Evolutionary conservation across 2,888 invertebrate species (phyloP).

Genomic region (Parochlus steinenii): DNA sequence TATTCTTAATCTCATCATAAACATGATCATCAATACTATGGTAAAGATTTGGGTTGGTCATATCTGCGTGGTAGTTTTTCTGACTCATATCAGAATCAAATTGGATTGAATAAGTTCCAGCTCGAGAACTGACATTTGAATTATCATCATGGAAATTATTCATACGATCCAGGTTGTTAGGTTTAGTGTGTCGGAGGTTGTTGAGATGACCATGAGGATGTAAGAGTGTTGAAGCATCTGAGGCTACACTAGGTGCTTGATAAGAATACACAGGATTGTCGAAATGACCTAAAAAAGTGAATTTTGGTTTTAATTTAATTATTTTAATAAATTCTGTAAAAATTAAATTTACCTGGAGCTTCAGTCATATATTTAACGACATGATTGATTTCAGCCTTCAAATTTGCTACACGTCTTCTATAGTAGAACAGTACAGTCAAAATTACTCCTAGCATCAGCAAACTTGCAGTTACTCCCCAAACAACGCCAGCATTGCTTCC

Average conservation of each 20-base stretch:
- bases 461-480: conserved; percentile 44
- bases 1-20: conserved; percentile 79
- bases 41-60: conserved; percentile 69
- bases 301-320: conserved; percentile 52
- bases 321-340: neutral
- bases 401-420: conserved; percentile 57
- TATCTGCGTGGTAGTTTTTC: conserved; percentile 73
- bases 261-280: conserved; percentile 84
- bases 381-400: conserved; percentile 76
- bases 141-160: conserved; percentile 28
- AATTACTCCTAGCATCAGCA: conserved; percentile 42
- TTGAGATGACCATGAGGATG: conserved; percentile 29
- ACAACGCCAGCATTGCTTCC: conserved; percentile 40
- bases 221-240: conserved; percentile 36
- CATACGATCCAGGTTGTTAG: conserved; percentile 24
- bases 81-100: conserved; percentile 48
- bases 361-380: conserved; percentile 70
- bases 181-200: conserved; percentile 22
- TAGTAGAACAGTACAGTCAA: conserved; percentile 58
- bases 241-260: conserved; percentile 38
- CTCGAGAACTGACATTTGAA: conserved; percentile 33
- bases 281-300: too few relatives aligned
- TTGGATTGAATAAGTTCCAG: conserved; percentile 34
- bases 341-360: conserved; percentile 38
- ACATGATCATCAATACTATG: conserved; percentile 74